A percentile compares a stretch with the other conserved stretches of the same genome.
phyloP scores from a whole-genome alignment of 2,113 vertebrate species.

The Dryoscopus gambensis region DNA sequence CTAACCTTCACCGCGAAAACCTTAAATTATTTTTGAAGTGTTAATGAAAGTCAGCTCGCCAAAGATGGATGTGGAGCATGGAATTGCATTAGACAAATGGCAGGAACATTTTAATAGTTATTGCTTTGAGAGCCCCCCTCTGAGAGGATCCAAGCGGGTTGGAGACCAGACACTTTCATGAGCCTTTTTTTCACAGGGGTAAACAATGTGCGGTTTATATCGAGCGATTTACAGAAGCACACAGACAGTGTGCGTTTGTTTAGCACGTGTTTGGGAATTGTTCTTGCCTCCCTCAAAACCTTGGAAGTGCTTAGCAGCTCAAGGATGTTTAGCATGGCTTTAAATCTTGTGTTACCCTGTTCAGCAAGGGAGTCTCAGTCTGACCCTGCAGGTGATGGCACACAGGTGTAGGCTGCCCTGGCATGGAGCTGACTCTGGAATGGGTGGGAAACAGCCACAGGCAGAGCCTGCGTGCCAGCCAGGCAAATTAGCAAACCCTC shows the following conservation, averaged over 20 bases:
- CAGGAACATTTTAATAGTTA: conserved; percentile 74
- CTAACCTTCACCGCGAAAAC: conserved; percentile 75
- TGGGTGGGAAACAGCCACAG: neutral
- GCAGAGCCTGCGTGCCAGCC: neutral
- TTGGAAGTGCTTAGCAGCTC: neutral
- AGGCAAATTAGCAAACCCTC: neutral
- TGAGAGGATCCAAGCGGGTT: conserved; percentile 22
- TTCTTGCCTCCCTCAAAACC: neutral
- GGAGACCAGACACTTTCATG: conserved; percentile 25
- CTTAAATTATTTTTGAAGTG: conserved; percentile 81
- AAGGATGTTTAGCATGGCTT: neutral
- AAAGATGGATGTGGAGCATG: conserved; percentile 72
- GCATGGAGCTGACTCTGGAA: neutral
- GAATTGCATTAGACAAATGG: conserved; percentile 75
- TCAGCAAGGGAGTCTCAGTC: neutral
- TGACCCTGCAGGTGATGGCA: neutral
- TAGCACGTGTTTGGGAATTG: neutral
- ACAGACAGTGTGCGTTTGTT: neutral
- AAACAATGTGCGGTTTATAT: neutral
- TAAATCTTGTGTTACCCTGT: neutral
- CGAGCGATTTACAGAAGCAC: neutral
- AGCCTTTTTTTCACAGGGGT: neutral
- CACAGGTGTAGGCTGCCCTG: rapidly evolving
- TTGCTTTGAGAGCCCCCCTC: conserved; percentile 61
- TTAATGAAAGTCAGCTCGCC: conserved; percentile 75